phyloP scores from a whole-genome alignment of 2,113 vertebrate species.

The Cyanistes caeruleus region DNA sequence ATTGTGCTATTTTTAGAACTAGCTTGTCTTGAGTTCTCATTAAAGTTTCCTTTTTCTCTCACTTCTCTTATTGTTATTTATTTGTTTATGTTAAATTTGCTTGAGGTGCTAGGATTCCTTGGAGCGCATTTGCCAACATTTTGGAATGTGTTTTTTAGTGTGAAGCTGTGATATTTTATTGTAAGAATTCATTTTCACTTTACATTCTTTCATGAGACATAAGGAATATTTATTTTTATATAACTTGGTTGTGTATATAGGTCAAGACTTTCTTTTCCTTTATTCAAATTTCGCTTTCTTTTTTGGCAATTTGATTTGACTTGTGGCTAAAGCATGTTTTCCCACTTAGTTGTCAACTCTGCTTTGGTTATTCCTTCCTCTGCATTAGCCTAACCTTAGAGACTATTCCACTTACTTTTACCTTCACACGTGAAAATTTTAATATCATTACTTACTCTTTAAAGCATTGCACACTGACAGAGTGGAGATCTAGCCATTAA shows the following conservation, averaged over 20 bases:
- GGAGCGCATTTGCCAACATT: not conserved
- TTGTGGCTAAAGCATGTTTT: not conserved
- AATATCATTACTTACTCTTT: not conserved
- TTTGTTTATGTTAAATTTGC: not conserved
- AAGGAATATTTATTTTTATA: not conserved
- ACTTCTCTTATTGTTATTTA: not conserved
- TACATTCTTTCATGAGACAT: not conserved
- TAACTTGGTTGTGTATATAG: not conserved
- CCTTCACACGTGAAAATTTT: not conserved
- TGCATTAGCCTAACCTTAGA: not conserved
- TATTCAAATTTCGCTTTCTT: not conserved
- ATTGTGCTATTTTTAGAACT: not conserved
- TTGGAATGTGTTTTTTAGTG: not conserved
- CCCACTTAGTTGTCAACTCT: not conserved
- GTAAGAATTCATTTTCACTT: not conserved
- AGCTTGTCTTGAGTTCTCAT: not conserved
- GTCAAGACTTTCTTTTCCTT: not conserved
- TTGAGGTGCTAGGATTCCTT: not conserved
- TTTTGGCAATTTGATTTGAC: constrained; percentile 3
- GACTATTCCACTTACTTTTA: not conserved
- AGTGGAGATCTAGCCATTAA: not conserved
- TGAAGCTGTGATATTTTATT: not conserved
- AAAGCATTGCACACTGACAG: not conserved
- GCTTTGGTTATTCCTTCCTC: not conserved
- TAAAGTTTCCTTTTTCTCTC: not conserved